Percentiles rank a stretch among this genome's conserved stretches.
Conservation (phyloP, 2,888 invertebrate genomes). For the Plagodis pulveraria region DNA sequence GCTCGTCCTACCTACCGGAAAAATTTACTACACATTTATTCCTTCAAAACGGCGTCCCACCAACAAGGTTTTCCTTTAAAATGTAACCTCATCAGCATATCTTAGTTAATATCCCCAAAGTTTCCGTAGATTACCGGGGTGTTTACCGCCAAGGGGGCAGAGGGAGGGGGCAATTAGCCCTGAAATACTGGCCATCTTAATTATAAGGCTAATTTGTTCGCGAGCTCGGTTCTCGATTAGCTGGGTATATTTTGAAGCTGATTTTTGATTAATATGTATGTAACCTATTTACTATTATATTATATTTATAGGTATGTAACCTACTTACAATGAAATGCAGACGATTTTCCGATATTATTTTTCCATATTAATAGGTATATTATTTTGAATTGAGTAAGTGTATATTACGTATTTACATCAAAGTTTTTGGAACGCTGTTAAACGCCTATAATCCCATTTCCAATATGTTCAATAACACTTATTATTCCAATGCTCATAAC, state of each 20-base stretch:
- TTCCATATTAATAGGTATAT: too few species aligned
- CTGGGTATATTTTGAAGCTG: conserved; percentile 6
- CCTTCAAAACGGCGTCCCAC: not conserved
- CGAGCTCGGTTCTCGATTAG: conserved; percentile 18
- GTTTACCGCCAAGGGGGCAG: conserved; percentile 33
- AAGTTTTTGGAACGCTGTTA: too few species aligned
- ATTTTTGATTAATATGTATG: conserved; percentile 2
- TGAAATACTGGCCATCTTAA: conserved; percentile 38
- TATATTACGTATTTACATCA: too few species aligned
- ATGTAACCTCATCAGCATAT: conserved; percentile 1
- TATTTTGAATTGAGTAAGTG: too few species aligned
- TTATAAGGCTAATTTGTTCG: conserved; percentile 36
- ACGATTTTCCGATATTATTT: too few species aligned
- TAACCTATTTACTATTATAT: too few species aligned
- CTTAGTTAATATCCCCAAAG: conserved; percentile 18
- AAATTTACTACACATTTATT: too few species aligned
- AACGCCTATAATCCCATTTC: too few species aligned
- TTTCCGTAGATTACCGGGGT: conserved; percentile 33
- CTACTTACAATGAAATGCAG: not conserved
- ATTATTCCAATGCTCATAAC: too few species aligned
- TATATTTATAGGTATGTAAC: too few species aligned
- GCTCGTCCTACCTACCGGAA: too few species aligned
- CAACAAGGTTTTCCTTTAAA: not conserved
- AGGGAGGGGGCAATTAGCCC: conserved; percentile 32
- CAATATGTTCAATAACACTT: too few species aligned